These are phyloP conservation scores for Phataginus tricuspis DNA, from an alignment of 2,797 vertebrate genomes.

Conservation along the genomic window DNA sequence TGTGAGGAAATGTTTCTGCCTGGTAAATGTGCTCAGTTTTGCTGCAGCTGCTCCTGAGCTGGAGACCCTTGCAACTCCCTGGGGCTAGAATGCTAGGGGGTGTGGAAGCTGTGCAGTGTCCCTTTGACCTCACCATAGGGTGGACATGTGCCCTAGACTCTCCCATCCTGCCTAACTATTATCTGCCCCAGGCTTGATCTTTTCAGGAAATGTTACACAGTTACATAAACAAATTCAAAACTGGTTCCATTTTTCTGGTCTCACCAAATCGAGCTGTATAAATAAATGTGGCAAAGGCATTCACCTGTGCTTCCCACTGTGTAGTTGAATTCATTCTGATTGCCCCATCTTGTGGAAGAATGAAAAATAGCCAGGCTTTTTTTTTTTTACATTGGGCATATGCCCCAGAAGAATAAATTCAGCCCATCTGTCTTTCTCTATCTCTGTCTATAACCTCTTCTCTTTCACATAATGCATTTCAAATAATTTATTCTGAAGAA, in stretches of 20 bases:
- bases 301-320: neutral
- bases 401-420: neutral
- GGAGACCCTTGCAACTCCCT: neutral
- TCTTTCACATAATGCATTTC: neutral
- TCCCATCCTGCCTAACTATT: neutral
- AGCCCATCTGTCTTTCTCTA: neutral
- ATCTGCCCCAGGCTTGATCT: neutral
- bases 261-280: constrained; percentile 47
- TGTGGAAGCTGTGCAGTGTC: neutral
- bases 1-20: constrained; percentile 55
- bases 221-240: constrained; percentile 53
- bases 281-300: constrained; percentile 50
- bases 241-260: constrained; percentile 49
- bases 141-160: neutral
- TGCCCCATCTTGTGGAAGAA: constrained; percentile 87
- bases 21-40: constrained; percentile 45
- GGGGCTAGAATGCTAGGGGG: neutral
- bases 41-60: constrained; percentile 15
- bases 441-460: neutral
- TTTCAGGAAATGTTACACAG: neutral
- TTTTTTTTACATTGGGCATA: rapidly evolving
- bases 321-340: constrained; percentile 69
- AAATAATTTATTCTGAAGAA: neutral
- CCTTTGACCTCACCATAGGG: neutral
- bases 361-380: neutral